phyloP scores from a whole-genome alignment of 2,888 invertebrate genomes.

The Melanostoma scalare region DNA sequence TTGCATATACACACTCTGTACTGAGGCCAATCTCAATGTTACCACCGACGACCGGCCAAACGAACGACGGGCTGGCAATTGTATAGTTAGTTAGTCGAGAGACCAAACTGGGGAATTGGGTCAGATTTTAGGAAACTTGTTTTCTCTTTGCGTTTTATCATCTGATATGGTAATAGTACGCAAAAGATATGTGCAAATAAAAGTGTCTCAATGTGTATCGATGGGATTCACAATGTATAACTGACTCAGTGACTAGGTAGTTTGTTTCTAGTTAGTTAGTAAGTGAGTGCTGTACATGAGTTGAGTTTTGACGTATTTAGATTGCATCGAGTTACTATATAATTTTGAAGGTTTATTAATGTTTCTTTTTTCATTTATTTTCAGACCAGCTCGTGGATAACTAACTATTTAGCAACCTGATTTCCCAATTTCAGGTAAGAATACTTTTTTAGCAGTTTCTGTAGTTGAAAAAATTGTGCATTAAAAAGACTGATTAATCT shows the following conservation, averaged over 20 bases:
- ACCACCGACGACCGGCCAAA: slow-evolving; percentile 17
- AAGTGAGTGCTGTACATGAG: not conserved
- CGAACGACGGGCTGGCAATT: slow-evolving; percentile 11
- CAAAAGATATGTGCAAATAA: slow-evolving; percentile 64
- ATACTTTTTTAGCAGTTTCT: no score
- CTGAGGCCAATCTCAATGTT: slow-evolving; percentile 40
- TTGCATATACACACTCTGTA: slow-evolving; percentile 24
- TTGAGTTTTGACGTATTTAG: slow-evolving; percentile 12
- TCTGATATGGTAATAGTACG: slow-evolving; percentile 71
- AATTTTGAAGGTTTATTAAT: slow-evolving; percentile 12
- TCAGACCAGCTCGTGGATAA: slow-evolving; percentile 35
- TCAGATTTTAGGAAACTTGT: slow-evolving; percentile 81
- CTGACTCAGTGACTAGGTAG: slow-evolving; percentile 1
- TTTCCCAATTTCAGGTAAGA: slow-evolving; percentile 44
- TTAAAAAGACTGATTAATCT: no score
- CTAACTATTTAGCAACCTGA: not conserved
- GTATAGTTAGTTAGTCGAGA: slow-evolving; percentile 19
- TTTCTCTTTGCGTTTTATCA: slow-evolving; percentile 79
- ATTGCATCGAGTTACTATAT: slow-evolving; percentile 27
- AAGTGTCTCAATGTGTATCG: slow-evolving; percentile 49
- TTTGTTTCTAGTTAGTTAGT: slow-evolving; percentile 16
- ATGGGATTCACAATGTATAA: slow-evolving; percentile 16
- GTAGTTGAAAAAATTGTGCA: no score
- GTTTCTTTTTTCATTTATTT: slow-evolving; percentile 20
- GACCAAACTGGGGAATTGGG: slow-evolving; percentile 79